Evolutionary conservation across 1,140 invertebrate species (phyloP), one percentile per base, ranked within the genome.

Genomic region (Orius insidiosus): DNA sequence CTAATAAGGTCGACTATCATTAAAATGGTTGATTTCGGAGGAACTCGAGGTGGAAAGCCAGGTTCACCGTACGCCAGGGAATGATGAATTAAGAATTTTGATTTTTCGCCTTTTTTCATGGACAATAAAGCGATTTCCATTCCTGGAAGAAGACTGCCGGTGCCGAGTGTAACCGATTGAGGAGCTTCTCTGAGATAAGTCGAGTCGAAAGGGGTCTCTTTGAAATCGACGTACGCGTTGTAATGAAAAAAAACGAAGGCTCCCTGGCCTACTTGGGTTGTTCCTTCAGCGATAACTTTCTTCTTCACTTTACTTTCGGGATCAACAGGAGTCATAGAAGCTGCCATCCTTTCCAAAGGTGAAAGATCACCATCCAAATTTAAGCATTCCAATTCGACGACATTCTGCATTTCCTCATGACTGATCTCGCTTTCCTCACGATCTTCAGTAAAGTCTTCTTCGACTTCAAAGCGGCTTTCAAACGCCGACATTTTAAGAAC

Each of bases 181-280:
- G 24, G 24, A 4, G 3, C 24, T 24, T 64, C 50, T 33, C 63
- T 65, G 8, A 67, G 59, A 19, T 72, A 67, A 0, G 74, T 74
- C 0, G 74, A 78, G 59, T 85, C 80, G 59, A 78, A 84, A 0
- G 81, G 78, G 49, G 79, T 73, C 47, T 72, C 75, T 13, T 67
- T 59, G 42, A 70, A 71, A 55, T 85, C 80, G 44, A 75, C 65
- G 53, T 74, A 83, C 0, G 68, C 74, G 19, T 77, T 69, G 53
- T 83, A 84, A 53, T 85, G 72, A 9, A 82, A 55, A n/a, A 0
- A 60, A 67, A 80, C 71, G 41, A 68, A 57, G n/a, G 68, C 61
- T 50, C 73, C 65, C 0, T 56, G 34, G 1, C 74, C 69, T 1
- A 80, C 60, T 15, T 40, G 58, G 1, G 76, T 78, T 38, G 66